Base-by-base conservation (phyloP, 2,113 vertebrate genomes). In the Oryzias melastigma region DNA sequence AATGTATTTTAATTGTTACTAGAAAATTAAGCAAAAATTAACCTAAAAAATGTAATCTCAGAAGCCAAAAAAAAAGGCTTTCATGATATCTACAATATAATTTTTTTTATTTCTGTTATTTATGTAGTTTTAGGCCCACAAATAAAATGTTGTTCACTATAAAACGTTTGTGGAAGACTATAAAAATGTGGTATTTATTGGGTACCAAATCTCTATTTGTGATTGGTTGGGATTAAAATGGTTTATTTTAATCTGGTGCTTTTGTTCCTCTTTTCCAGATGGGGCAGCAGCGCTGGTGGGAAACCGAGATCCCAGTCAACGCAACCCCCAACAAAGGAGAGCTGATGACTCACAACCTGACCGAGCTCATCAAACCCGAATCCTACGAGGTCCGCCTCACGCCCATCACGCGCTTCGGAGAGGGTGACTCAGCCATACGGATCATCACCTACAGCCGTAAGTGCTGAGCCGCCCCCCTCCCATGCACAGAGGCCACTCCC, bases 391-490 rank as follows among this genome's bases (percentile, higher is more conserved):
- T 98, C 5, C 94, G 97, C 1, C 92, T 99, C 41, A 98, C 96
- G 0, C 97, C 97, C 65, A 97, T 98, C 87, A 98, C 95, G 3
- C 93, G 93, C 4, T 98, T 97, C 16, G 97, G 97, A 7, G 97
- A 98, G 80, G 97, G 97, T 0, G 96, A 99, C 87, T 95, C 95
- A 24, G 93, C 96, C 56, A 94, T 97, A 43, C 92, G 97, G 40
- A 93, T 98, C 57, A 93, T 99, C 84, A 97, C 95, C n/a, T 99
- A 99, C 76, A 98, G 94, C 0, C 95, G 96, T 98, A 84, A 95
- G 95, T 71, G 6, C 47, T 47, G 6, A 7, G 10, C 5, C 1
- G 19, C 5, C 7, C 10, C 52, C 18, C 3, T 35, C 17, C 10
- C 35, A 35, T 35, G 35, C 35, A 35, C 35, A 35, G 35, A 35